A percentile compares a stretch with the other conserved stretches of the same genome.
Evolutionary conservation across 1,140 invertebrate species (phyloP).

Genomic region (Phocides pigmalion): DNA sequence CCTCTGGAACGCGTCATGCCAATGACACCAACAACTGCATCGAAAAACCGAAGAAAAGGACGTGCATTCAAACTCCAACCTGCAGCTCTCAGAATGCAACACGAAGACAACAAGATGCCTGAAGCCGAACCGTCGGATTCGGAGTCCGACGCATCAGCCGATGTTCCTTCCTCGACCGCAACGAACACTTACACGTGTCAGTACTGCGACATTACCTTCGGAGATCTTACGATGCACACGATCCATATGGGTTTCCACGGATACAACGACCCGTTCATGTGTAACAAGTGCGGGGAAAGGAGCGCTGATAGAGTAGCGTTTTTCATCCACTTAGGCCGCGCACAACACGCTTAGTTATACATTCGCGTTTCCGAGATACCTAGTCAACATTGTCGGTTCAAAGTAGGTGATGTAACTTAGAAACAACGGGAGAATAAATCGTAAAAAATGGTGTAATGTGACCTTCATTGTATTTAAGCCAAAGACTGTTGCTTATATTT

Average conservation of each 20-base stretch:
- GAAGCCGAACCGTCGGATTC: slow-evolving; percentile 70
- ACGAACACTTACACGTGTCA: slow-evolving; percentile 87
- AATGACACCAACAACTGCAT: slow-evolving; percentile 68
- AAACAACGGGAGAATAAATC: slow-evolving; percentile 1
- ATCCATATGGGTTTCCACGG: slow-evolving; percentile 99
- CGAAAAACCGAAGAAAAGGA: slow-evolving; percentile 90
- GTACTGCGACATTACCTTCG: slow-evolving; percentile 95
- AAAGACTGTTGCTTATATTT: slow-evolving; percentile 43
- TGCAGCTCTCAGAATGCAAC: slow-evolving; percentile 79
- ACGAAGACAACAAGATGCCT: slow-evolving; percentile 69
- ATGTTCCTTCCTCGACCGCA: slow-evolving; percentile 42
- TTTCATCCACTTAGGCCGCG: slow-evolving; percentile 95
- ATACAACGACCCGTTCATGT: slow-evolving; percentile 95
- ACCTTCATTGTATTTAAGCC: slow-evolving; percentile 39
- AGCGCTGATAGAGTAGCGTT: slow-evolving; percentile 93
- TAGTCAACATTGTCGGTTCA: slow-evolving; percentile 52
- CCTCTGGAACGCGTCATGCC: slow-evolving; percentile 51
- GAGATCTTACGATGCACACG: slow-evolving; percentile 95
- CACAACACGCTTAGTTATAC: slow-evolving; percentile 91
- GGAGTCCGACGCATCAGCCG: slow-evolving; percentile 68
- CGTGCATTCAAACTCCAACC: slow-evolving; percentile 90
- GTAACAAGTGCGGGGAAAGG: slow-evolving; percentile 96
- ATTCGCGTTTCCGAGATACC: slow-evolving; percentile 29
- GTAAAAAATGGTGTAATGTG: slow-evolving; percentile 15
- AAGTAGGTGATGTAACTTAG: slow-evolving; percentile 22